These are phyloP conservation scores for Lagria hirta DNA, from an alignment of 2,888 invertebrate species.

Conservation along the genomic window DNA sequence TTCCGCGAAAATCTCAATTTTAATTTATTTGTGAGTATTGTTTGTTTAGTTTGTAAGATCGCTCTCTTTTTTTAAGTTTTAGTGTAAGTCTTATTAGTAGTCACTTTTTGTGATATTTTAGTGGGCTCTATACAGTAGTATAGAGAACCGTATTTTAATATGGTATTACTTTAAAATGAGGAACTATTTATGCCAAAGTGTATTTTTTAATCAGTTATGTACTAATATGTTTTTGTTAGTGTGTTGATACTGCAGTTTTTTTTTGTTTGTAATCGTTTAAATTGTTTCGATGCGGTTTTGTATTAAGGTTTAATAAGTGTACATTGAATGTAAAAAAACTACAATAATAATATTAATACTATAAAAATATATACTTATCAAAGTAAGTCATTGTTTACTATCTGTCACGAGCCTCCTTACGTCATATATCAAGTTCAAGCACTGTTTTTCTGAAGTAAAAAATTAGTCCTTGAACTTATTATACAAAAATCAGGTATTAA, in stretches of 20 bases:
- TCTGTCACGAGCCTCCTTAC: no score
- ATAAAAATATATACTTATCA: conserved; percentile 38
- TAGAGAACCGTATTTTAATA: conserved; percentile 43
- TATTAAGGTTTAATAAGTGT: conserved; percentile 37
- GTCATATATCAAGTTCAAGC: no score
- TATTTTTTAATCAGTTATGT: conserved; percentile 39
- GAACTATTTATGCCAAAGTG: conserved; percentile 43
- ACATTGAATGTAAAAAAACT: conserved; percentile 40
- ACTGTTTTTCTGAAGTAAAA: no score
- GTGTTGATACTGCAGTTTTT: conserved; percentile 31
- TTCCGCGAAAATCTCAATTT: conserved; percentile 34
- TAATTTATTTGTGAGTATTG: conserved; percentile 36
- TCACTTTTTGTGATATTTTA: conserved; percentile 30
- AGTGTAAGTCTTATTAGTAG: conserved; percentile 21
- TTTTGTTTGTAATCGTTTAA: conserved; percentile 22
- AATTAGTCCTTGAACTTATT: no score
- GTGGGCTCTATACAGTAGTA: conserved; percentile 23
- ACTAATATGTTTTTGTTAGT: conserved; percentile 30
- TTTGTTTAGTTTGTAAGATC: conserved; percentile 29
- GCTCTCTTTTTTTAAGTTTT: conserved; percentile 33
- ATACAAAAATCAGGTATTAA: no score
- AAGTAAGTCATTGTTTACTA: no score
- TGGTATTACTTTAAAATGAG: conserved; percentile 41
- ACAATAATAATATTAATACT: conserved; percentile 41
- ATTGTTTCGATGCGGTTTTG: conserved; percentile 27